Base-by-base conservation (phyloP, 2,113 vertebrate species). In the Onychostruthus taczanowskii region DNA sequence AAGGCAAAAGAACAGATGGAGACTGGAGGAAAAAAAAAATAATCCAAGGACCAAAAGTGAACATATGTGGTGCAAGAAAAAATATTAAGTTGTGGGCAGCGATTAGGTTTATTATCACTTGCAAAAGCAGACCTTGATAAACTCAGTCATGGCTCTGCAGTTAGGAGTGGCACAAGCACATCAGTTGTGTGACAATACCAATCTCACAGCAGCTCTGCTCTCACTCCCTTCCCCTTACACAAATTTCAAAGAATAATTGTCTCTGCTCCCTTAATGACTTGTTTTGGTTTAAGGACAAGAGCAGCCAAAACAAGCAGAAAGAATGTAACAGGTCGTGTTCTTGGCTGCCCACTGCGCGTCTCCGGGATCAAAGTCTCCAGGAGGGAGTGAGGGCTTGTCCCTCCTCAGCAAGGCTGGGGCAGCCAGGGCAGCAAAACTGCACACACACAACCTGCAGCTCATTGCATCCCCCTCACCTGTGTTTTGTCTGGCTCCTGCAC, bases 1-100 rank as follows among this genome's bases (percentile, higher is more conserved):
- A 93, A 96, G 92, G 94, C 93, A 93, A 95, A 96, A 94, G 94
- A 95, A 96, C 96, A 97, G 96, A 97, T 96, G 96, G 96, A 86
- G 83, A 94, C 33, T 37, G 92, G 43, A 91, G 35, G 6, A 9
- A 56, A 84, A 95, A 55, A 93, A 95, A 83, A 82, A 82, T 27
- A 87, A 93, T 80, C 63, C 49, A 64, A 96, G 67, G 94, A 95
- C 94, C 70, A 90, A 92, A 95, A 97, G 79, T 90, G 92, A 96
- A 94, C 92, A 96, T 96, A 96, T 94, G 96, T 61, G 91, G 76
- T 84, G 93, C 64, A 96, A 96, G 93, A 95, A 96, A 96, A 96
- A 90, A 86, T 93, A 96, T 90, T 95, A 96, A 92, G 95, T 93
- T 95, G 94, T 86, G 93, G 94, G 94, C 93, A 94, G 92, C 91